These are phyloP conservation scores for Eupithecia pulchellata DNA, from an alignment of 2,888 invertebrate species.

Conservation along the genomic window DNA sequence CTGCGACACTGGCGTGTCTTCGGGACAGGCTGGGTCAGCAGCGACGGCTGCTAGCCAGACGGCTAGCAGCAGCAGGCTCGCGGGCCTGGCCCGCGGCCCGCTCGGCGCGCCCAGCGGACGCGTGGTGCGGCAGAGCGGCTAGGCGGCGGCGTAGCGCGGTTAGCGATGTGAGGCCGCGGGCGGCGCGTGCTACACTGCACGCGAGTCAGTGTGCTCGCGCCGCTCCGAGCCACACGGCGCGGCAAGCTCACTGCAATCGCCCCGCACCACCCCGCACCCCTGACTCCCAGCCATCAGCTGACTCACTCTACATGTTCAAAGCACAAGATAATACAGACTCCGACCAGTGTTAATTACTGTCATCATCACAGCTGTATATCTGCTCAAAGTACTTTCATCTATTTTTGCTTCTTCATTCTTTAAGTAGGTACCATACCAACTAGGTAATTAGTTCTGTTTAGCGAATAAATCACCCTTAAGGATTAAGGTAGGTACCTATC, in stretches of 20 bases:
- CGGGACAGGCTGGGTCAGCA: conserved; percentile 75
- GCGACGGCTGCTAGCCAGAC: conserved; percentile 79
- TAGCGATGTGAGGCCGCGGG: conserved; percentile 80
- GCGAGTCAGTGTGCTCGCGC: conserved; percentile 56
- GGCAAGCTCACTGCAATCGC: conserved; percentile 48
- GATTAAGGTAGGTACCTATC: too few relatives aligned
- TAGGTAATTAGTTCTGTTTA: not conserved
- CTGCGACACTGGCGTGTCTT: conserved; percentile 65
- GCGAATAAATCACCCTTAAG: too few relatives aligned
- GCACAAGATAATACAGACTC: not conserved
- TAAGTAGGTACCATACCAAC: not conserved
- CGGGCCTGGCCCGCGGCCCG: conserved; percentile 86
- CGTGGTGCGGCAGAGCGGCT: conserved; percentile 84
- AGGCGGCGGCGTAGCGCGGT: conserved; percentile 81
- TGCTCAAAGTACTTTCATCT: conserved; percentile 2
- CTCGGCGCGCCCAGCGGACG: conserved; percentile 84
- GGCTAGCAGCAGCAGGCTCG: conserved; percentile 84
- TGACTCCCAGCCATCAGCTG: conserved; percentile 52
- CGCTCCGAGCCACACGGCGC: conserved; percentile 40
- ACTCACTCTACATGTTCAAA: conserved; percentile 43
- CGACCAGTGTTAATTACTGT: not conserved
- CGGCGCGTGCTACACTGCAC: conserved; percentile 82
- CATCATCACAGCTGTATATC: not conserved
- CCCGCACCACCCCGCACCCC: conserved; percentile 42
- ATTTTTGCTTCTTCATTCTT: not conserved